Base-by-base conservation (phyloP, 2,888 invertebrate genomes). In the Crepidodera aurea region DNA sequence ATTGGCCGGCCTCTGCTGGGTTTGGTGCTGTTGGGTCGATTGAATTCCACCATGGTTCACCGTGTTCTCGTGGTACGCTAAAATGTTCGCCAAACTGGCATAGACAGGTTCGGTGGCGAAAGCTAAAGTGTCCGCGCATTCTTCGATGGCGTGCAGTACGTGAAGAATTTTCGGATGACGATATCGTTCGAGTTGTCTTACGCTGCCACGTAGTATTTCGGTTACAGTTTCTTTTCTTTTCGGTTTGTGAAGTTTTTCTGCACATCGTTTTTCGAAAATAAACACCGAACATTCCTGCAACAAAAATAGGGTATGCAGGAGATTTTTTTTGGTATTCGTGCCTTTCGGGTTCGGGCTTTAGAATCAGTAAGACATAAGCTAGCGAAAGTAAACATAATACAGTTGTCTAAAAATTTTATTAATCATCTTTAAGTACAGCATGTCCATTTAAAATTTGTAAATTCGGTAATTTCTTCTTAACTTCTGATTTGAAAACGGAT, bases 51-150 rank as follows among this genome's bases (percentile, higher is more conserved):
- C 65, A 73, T 81, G 66, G 82, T 77, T 75, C 77, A 69, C 82
- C 74, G 67, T 77, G 78, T 84, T 87, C 78, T 91, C 93, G 81
- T 90, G 90, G 83, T 87, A 91, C 37, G 94, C 91, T 73, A 96
- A 83, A 66, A 96, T 89, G 81, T 96, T 96, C 40, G 95, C 92
- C 51, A 98, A 86, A 77, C 94, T 95, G 10, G 91, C 93, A 64
- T 92, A 84, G 10, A 98, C 90, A 0, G 94, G 92, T 80, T 98
- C 97, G 1, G 95, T 89, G n/a, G 94, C 96, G 81, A 97, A 98
- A 1, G 96, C 96, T 72, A 97, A 82, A 1, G 95, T 94, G 74
- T 95, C 92, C 48, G 90, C 84, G 65, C 92, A 90, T 78, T 95
- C 94, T 78, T 93, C 94, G 8, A 93, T 85, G 0, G 88, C 83